These are phyloP conservation scores for Clostera curtula DNA, from an alignment of 2,888 invertebrate genomes.

Conservation along the genomic window DNA sequence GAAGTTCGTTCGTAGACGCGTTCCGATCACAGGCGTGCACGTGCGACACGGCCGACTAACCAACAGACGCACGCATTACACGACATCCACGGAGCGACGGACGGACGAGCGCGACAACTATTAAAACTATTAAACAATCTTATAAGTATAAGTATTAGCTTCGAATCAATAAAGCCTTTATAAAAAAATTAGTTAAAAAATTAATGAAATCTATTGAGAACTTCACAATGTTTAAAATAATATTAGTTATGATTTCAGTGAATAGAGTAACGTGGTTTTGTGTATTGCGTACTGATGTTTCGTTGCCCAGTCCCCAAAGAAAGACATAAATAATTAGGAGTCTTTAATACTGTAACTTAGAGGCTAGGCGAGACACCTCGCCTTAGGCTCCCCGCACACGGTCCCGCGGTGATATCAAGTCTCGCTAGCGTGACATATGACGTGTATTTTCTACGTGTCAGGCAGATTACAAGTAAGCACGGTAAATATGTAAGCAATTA, in stretches of 20 bases:
- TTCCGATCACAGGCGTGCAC: constrained; percentile 23
- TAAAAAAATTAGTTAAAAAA: constrained; percentile 66
- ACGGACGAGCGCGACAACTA: constrained; percentile 46
- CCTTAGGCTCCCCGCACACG: too few relatives aligned
- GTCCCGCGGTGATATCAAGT: too few relatives aligned
- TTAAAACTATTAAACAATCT: constrained; percentile 69
- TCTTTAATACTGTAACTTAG: constrained; percentile 33
- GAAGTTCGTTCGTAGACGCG: constrained; percentile 47
- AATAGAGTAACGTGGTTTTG: constrained; percentile 65
- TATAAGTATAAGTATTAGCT: constrained; percentile 75
- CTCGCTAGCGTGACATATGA: too few relatives aligned
- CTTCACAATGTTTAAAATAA: constrained; percentile 62
- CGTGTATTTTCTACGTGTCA: too few relatives aligned
- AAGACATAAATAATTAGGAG: constrained; percentile 70
- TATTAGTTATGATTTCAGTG: constrained; percentile 68
- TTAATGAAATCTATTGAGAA: constrained; percentile 65
- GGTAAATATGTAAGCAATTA: too few relatives aligned
- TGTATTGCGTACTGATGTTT: constrained; percentile 57
- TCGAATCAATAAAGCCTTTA: constrained; percentile 74
- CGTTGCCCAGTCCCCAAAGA: constrained; percentile 71
- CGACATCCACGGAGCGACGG: constrained; percentile 6
- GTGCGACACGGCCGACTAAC: constrained; percentile 10
- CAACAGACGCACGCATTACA: too few relatives aligned
- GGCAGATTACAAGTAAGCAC: too few relatives aligned
- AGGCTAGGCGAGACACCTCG: constrained; percentile 18